These are phyloP conservation scores for Enteromius thamalakanensis DNA, from an alignment of 2,797 vertebrate species.

Conservation along the genomic window DNA sequence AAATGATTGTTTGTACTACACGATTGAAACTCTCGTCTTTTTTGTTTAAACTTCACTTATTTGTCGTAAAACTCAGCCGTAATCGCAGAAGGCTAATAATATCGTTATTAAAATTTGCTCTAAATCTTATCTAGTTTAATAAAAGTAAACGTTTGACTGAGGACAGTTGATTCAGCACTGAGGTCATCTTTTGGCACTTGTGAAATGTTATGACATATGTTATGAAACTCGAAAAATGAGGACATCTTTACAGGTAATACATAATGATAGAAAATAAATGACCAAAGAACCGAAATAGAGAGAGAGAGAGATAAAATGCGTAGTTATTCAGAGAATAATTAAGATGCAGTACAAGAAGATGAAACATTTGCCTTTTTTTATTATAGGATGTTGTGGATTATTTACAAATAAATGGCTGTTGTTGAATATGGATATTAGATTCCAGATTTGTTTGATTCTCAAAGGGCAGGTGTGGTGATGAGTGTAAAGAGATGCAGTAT, in stretches of 20 bases:
- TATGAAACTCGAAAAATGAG: slow-evolving; percentile 15
- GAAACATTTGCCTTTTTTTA: not conserved
- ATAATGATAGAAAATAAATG: not conserved
- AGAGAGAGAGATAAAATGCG: not conserved
- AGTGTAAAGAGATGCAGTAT: not conserved
- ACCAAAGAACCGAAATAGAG: not conserved
- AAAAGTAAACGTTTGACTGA: not conserved
- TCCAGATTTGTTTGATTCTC: not conserved
- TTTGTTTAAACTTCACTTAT: not conserved
- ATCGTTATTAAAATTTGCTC: not conserved
- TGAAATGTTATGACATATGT: not conserved
- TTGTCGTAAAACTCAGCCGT: not conserved
- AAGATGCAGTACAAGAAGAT: not conserved
- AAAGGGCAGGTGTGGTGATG: not conserved
- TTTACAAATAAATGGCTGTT: not conserved
- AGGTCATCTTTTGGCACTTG: slow-evolving; percentile 1
- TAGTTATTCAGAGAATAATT: not conserved
- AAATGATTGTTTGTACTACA: not conserved
- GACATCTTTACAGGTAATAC: not conserved
- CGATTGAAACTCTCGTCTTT: not conserved
- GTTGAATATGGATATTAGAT: not conserved
- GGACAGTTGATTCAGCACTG: not conserved
- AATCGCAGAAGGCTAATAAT: not conserved
- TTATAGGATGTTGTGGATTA: not conserved
- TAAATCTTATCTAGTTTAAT: not conserved